Evolutionary conservation across 2,113 vertebrate species (phyloP), one percentile per base, ranked within the genome.

Genomic region (Anolis sagrei): DNA sequence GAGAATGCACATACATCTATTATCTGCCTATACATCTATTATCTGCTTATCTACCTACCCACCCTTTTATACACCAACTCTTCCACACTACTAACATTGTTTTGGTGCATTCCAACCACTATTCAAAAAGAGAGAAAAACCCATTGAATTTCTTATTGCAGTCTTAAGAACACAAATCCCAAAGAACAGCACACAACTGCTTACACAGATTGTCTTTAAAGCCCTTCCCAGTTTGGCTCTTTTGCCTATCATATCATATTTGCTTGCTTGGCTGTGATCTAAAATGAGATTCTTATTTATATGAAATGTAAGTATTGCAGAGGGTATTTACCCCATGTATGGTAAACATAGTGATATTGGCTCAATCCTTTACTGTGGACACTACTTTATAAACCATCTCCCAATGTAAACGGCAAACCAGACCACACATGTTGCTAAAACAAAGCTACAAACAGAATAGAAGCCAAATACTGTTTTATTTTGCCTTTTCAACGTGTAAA

Each of bases 391-490:
- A 92, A 95, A 94, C 69, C 89, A 75, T 83, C 39, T 91, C 95
- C 94, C 93, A 95, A 95, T 94, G 90, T 96, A 96, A 96, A 96
- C 92, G 94, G 88, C 84, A 90, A 94, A 89, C 81, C 90, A 90
- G 95, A 96, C 95, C 95, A 96, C 95, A 96, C 94, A 96, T 88
- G 80, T 58, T 19, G 88, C 93, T 93, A 90, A 93, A 96, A 85
- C 83, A 91, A 94, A 92, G 85, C 86, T 85, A 90, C 75, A 82
- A 87, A 81, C 74, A 77, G 85, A 90, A 92, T 84, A 90, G 54
- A 16, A 81, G 14, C 29, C 19, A 73, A 64, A 34, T 44, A 39
- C 72, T 81, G 6, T 29, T 81, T 73, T 32, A 62, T 58, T 54
- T 87, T 85, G 29, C 58, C 84, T 85, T 48, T 89, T 84, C 68